Evolutionary conservation across 2,113 vertebrate genomes (phyloP).

Genomic region (Atrichornis clamosus): DNA sequence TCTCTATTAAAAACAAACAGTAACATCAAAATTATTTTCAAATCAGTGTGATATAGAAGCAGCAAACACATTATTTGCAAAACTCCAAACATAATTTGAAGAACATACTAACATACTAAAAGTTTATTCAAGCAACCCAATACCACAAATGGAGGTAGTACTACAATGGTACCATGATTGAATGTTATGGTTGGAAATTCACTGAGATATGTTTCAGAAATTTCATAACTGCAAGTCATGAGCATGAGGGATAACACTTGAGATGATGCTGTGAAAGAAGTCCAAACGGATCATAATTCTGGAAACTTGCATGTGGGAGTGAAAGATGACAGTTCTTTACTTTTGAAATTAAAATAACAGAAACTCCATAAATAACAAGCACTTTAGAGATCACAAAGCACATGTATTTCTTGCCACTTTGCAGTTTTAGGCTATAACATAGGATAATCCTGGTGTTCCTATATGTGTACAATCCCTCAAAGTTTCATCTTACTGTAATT

Average conservation of each 20-base stretch:
- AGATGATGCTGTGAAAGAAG: background rate
- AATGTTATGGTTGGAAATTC: background rate
- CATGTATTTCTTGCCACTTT: background rate
- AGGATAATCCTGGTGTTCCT: background rate
- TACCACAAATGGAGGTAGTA: background rate
- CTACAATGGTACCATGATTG: background rate
- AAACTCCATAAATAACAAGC: background rate
- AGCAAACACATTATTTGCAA: background rate
- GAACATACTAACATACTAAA: background rate
- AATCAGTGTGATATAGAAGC: background rate
- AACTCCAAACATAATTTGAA: background rate
- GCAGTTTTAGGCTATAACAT: background rate
- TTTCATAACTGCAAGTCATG: background rate
- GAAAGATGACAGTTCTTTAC: background rate
- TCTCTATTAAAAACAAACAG: background rate
- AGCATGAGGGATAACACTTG: background rate
- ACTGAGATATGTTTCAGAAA: background rate
- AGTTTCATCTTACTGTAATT: background rate
- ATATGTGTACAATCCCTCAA: background rate
- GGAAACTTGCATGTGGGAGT: background rate
- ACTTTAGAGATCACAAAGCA: background rate
- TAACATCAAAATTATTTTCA: background rate
- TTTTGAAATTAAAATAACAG: background rate
- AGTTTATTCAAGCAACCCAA: background rate
- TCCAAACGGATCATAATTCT: background rate